Base-by-base conservation (phyloP, 2,888 invertebrate species). In the Nomada flava region DNA sequence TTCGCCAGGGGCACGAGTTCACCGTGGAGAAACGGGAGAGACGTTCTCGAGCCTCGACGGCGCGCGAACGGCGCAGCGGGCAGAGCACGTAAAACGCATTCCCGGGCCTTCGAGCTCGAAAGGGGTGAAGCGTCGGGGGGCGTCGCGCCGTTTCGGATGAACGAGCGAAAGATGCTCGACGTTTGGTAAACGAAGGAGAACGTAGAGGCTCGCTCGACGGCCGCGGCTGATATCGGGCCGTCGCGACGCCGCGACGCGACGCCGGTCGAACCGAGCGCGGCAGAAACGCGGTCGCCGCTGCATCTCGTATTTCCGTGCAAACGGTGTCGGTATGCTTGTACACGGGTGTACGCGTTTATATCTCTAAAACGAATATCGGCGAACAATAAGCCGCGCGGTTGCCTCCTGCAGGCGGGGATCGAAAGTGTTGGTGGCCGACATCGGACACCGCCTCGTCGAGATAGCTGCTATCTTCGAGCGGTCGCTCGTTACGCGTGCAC, bases 401-500 rank as follows among this genome's bases (percentile, higher is more conserved):
- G 75, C 36, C 62, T 76, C 82, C n/a, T 11, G 53, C n/a, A 20
- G 13, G 85, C 79, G 85, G 82, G 82, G 79, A 82, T 85, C 81
- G 83, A 80, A 82, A 79, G 83, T 83, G 86, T 88, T 82, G 90
- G 89, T 90, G 89, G 87, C 82, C 87, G 91, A 83, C 83, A 91
- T 62, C 76, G 70, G 90, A 91, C 80, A 90, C 90, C 88, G 20
- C 78, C 80, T 84, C 84, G 75, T 73, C 86, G 86, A 89, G 90
- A 91, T 91, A 91, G 87, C 87, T 69, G 79, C 82, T 91, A 91
- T 91, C 90, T 87, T 86, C 75, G 87, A 75, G 82, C 82, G 18
- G 4, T 18, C 70, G n/a, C 77, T 62, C 80, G 81, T 79, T 86
- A 85, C 79, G 62, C 74, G 55, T 71, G 76, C 47, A 47, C 13